A percentile compares a stretch with the other conserved stretches of the same genome.
Evolutionary conservation across 2,888 invertebrate genomes (phyloP).

Genomic region (Cosmopolites sordidus): DNA sequence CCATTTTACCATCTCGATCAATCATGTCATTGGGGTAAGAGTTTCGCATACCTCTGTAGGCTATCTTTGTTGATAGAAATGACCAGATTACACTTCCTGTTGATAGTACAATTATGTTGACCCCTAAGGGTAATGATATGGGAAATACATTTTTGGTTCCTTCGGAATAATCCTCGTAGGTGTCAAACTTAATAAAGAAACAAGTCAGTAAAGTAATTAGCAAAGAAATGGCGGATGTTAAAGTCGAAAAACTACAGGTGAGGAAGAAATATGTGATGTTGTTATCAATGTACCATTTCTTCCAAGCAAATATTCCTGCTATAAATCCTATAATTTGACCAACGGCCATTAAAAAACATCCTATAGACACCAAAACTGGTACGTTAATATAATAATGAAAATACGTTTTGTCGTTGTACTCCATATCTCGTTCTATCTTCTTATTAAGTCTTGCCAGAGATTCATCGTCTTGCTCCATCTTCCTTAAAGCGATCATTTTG

Average conservation of each 20-base stretch:
- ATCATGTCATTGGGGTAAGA: constrained; percentile 55
- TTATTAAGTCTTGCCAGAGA: constrained; percentile 21
- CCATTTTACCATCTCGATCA: constrained; percentile 49
- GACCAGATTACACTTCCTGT: constrained; percentile 60
- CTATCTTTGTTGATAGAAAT: constrained; percentile 55
- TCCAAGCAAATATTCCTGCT: constrained; percentile 59
- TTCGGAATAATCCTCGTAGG: constrained; percentile 24
- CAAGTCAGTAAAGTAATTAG: constrained; percentile 31
- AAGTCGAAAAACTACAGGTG: constrained; percentile 53
- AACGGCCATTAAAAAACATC: constrained; percentile 52
- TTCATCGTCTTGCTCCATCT: not conserved
- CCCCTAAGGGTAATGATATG: constrained; percentile 35
- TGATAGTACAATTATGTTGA: constrained; percentile 58
- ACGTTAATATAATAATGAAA: constrained; percentile 31
- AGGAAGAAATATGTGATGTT: constrained; percentile 61
- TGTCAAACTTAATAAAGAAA: constrained; percentile 26
- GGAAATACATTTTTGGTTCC: constrained; percentile 17
- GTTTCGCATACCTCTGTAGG: constrained; percentile 59
- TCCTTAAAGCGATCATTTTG: constrained; percentile 27
- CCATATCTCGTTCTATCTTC: constrained; percentile 30
- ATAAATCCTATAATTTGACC: constrained; percentile 54
- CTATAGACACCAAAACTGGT: constrained; percentile 43
- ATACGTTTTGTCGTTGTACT: constrained; percentile 10
- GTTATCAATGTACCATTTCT: constrained; percentile 62
- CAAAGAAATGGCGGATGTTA: constrained; percentile 49